Conservation (phyloP, 2,113 vertebrate species). For the Trogon melanurus region DNA sequence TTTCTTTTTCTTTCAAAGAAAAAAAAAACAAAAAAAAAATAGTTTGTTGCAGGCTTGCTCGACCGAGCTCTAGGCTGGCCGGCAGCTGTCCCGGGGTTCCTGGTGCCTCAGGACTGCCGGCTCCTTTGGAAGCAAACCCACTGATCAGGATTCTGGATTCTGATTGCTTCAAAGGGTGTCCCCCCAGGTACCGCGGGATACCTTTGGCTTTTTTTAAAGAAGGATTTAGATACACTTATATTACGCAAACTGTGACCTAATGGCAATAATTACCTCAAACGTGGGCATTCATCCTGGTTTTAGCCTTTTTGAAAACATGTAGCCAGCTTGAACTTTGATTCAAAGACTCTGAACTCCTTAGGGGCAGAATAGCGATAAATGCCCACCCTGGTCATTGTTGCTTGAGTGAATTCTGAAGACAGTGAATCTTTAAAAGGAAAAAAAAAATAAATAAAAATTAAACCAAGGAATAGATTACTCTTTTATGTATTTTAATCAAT, state of each 20-base stretch:
- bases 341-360: slow-evolving; percentile 66
- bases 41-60: slow-evolving; percentile 54
- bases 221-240: slow-evolving; percentile 75
- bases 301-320: slow-evolving; percentile 80
- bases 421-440: slow-evolving; percentile 60
- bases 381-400: slow-evolving; percentile 71
- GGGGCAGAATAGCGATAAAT: slow-evolving; percentile 70
- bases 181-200: slow-evolving; percentile 19
- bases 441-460: slow-evolving; percentile 1
- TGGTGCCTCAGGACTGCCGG: not conserved
- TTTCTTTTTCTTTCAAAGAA: slow-evolving; percentile 11
- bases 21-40: not conserved
- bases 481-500: slow-evolving; percentile 70
- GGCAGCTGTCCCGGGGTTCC: not conserved
- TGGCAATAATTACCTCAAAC: slow-evolving; percentile 85
- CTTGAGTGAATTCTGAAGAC: slow-evolving; percentile 72
- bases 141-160: slow-evolving; percentile 64
- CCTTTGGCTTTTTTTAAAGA: slow-evolving; percentile 45
- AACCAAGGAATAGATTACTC: slow-evolving; percentile 70
- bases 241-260: slow-evolving; percentile 82
- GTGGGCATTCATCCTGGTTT: slow-evolving; percentile 83
- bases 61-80: slow-evolving; percentile 65
- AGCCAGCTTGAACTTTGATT: slow-evolving; percentile 76
- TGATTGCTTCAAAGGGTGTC: slow-evolving; percentile 51
- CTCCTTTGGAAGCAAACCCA: slow-evolving; percentile 76